phyloP scores from a whole-genome alignment of 2,888 invertebrate genomes.

The Heliconius ethilla region DNA sequence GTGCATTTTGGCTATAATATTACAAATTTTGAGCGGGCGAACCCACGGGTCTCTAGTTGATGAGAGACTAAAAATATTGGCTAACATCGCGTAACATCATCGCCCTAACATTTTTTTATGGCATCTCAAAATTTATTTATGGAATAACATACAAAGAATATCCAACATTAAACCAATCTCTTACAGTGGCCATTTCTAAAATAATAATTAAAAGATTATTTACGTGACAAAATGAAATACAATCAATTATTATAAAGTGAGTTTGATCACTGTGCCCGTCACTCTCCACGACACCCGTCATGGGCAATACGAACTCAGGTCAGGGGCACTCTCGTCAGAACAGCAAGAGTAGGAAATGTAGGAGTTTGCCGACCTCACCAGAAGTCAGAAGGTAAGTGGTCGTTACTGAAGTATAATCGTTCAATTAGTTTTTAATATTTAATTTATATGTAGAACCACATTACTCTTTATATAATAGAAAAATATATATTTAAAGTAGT shows the following conservation, averaged over 20 bases:
- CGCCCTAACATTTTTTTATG: background rate
- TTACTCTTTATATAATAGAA: background rate
- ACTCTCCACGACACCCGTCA: conserved; percentile 45
- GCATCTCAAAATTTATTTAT: background rate
- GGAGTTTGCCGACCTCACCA: conserved; percentile 90
- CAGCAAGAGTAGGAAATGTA: conserved; percentile 81
- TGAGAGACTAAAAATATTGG: no score
- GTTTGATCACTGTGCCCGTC: no score
- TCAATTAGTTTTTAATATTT: background rate
- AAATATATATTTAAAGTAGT: background rate
- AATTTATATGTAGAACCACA: background rate
- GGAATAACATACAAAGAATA: background rate
- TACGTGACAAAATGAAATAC: conserved; percentile 6
- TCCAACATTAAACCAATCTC: conserved; percentile 30
- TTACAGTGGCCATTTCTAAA: background rate
- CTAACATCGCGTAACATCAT: no score
- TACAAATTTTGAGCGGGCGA: no score
- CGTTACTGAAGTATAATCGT: background rate
- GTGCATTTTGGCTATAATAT: no score
- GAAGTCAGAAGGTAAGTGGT: conserved; percentile 85
- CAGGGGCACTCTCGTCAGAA: conserved; percentile 68
- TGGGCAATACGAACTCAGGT: conserved; percentile 77
- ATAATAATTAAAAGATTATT: background rate
- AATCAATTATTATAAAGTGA: conserved; percentile 11
- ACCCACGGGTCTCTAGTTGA: no score